Conservation (phyloP, 2,797 vertebrate genomes). For the Chaunax sp. region DNA sequence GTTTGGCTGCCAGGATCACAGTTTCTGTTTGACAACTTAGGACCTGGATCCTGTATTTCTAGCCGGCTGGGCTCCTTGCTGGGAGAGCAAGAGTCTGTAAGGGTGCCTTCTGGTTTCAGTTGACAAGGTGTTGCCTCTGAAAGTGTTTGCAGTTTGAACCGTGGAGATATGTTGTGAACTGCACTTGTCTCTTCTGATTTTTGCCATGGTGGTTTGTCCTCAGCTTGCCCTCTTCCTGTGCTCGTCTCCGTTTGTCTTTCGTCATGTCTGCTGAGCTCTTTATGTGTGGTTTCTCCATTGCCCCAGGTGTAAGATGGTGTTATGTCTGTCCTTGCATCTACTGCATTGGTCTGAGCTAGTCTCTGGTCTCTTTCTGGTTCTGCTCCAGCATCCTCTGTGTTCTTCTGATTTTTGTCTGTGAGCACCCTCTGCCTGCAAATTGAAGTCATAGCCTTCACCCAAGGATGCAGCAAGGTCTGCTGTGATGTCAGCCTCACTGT, state of each 20-base stretch:
- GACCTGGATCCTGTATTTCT: slow-evolving; percentile 24
- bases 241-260: slow-evolving; percentile 31
- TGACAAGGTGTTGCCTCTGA: slow-evolving; percentile 30
- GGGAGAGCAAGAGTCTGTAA: slow-evolving; percentile 20
- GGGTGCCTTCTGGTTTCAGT: slow-evolving; percentile 30
- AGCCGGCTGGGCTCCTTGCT: slow-evolving; percentile 6
- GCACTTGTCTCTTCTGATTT: no score
- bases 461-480: slow-evolving; percentile 89
- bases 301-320: slow-evolving; percentile 4
- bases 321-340: slow-evolving; percentile 38
- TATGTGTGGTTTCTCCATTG: slow-evolving; percentile 10
- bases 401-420: slow-evolving; percentile 49
- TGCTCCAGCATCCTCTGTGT: slow-evolving; percentile 4
- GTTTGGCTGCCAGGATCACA: neutral
- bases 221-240: slow-evolving; percentile 11
- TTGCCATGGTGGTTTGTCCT: slow-evolving; percentile 27
- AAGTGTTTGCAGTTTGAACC: slow-evolving; percentile 24
- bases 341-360: slow-evolving; percentile 29
- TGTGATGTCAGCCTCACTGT: slow-evolving; percentile 88
- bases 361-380: slow-evolving; percentile 34
- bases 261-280: slow-evolving; percentile 16
- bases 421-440: slow-evolving; percentile 76
- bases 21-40: slow-evolving; percentile 22
- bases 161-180: slow-evolving; percentile 7
- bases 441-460: slow-evolving; percentile 87